Base-by-base conservation (phyloP, 2,113 vertebrate genomes). In the Leptocoma aspasia region DNA sequence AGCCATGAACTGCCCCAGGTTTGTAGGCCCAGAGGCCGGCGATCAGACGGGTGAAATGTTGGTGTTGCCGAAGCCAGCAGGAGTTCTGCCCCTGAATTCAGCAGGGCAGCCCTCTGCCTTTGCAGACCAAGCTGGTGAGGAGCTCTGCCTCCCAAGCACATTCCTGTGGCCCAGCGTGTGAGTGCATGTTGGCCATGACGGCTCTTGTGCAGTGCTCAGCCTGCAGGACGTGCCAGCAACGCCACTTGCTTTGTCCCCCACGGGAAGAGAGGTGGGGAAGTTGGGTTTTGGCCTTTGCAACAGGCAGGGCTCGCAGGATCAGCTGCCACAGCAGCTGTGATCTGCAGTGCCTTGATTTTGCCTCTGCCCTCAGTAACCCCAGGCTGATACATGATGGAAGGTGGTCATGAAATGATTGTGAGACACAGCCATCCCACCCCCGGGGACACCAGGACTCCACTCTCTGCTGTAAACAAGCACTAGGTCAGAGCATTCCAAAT, bases 61-160 rank as follows among this genome's bases (percentile, higher is more conserved):
- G 84, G 50, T 28, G 4, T 14, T 42, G 54, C 23, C 37, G 54
- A 66, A 83, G 54, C 35, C 87, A 61, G 50, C 22, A 33, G 21
- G 45, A 83, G 50, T 12, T 84, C 72, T 78, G 56, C 54, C 69
- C 37, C 78, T 28, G 39, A 52, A 35, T 77, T 77, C 53, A 39
- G 35, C 5, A 33, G 71, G 60, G 73, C 91, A 86, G 81, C 39
- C 8, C 78, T 86, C 82, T 64, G 49, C 54, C 82, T 86, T 69
- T 52, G n/a, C 13, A 70, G 81, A 59, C 39, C 3, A 42, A 49
- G 69, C 78, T 2, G 28, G 39, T 24, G 73, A 44, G 84, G 90
- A 82, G 64, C 60, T 92, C 82, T 94, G 92, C 89, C 70, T 82
- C 20, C 57, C 64, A 53, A 75, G 65, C 79, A 57, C 76, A 71